Percentiles rank a stretch among this genome's conserved stretches.
Conservation (phyloP, 2,888 invertebrate species). For the Carpatolechia fugitivella region DNA sequence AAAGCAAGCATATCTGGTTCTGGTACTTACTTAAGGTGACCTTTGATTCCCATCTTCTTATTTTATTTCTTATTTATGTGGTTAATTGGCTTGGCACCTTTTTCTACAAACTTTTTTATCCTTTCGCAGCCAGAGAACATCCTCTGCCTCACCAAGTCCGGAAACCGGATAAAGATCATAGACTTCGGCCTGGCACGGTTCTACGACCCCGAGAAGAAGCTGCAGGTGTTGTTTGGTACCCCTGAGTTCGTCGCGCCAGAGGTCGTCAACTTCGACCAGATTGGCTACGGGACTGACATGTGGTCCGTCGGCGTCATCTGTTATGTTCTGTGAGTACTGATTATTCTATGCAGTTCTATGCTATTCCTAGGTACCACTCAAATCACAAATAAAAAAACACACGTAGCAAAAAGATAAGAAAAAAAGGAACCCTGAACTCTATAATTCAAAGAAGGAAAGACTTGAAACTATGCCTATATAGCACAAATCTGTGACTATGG, state of each 20-base stretch:
- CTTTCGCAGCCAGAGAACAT: conserved; percentile 96
- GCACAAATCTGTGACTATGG: too few species aligned
- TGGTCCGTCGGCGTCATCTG: conserved; percentile 99
- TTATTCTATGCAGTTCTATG: too few species aligned
- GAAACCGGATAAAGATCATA: conserved; percentile 99
- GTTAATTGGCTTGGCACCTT: too few species aligned
- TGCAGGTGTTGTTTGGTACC: conserved; percentile 97
- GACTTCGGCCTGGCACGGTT: conserved; percentile 98
- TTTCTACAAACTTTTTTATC: conserved; percentile 3
- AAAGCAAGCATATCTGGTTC: too few species aligned
- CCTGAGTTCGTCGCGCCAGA: conserved; percentile 99
- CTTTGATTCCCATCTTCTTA: too few species aligned
- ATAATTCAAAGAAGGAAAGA: too few species aligned
- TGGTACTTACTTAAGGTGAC: too few species aligned
- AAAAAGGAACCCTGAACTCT: too few species aligned
- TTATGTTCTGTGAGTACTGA: conserved; percentile 97
- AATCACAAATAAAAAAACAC: too few species aligned
- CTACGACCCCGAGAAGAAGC: conserved; percentile 94
- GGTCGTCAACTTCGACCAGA: conserved; percentile 98
- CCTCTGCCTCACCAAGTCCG: conserved; percentile 95
- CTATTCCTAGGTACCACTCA: not conserved
- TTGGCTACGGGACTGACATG: conserved; percentile 98
- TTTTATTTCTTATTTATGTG: too few species aligned
- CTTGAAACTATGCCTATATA: too few species aligned
- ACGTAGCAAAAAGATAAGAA: too few species aligned